phyloP scores from a whole-genome alignment of 1,140 invertebrate genomes.

The Nilaparvata lugens region DNA sequence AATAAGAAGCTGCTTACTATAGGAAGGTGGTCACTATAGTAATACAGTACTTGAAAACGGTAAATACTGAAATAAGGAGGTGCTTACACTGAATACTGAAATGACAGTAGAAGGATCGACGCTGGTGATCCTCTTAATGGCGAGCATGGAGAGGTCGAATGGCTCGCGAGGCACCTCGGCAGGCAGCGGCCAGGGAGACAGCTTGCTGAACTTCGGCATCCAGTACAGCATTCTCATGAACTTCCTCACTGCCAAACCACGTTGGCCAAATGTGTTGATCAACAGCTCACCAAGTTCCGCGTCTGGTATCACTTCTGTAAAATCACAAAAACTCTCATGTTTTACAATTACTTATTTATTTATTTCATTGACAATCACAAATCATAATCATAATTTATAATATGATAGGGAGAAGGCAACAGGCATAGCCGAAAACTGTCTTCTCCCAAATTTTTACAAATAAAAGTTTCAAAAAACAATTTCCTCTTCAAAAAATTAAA shows the following conservation, averaged over 20 bases:
- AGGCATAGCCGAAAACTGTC: too few relatives aligned
- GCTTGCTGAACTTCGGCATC: constrained; percentile 93
- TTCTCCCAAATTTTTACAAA: too few relatives aligned
- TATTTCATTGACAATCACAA: too few relatives aligned
- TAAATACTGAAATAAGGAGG: too few relatives aligned
- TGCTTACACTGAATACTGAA: constrained; percentile 33
- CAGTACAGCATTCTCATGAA: constrained; percentile 93
- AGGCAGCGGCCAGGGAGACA: constrained; percentile 83
- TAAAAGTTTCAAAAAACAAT: too few relatives aligned
- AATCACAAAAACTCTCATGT: constrained; percentile 17
- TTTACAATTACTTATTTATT: too few relatives aligned
- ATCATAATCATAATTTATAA: too few relatives aligned
- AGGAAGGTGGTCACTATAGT: too few relatives aligned
- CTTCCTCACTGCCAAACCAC: constrained; percentile 69
- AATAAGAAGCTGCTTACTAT: too few relatives aligned
- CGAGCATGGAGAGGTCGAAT: constrained; percentile 73
- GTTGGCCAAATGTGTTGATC: constrained; percentile 71
- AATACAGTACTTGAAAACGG: too few relatives aligned
- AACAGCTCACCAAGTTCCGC: constrained; percentile 75
- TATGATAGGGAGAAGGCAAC: too few relatives aligned
- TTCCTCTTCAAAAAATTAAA: too few relatives aligned
- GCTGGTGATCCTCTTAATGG: constrained; percentile 75
- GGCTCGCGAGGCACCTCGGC: constrained; percentile 59
- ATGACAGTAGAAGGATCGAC: constrained; percentile 72
- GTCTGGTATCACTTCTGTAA: constrained; percentile 79